phyloP scores from a whole-genome alignment of 2,888 invertebrate species.

The Sylvicola cinctus region DNA sequence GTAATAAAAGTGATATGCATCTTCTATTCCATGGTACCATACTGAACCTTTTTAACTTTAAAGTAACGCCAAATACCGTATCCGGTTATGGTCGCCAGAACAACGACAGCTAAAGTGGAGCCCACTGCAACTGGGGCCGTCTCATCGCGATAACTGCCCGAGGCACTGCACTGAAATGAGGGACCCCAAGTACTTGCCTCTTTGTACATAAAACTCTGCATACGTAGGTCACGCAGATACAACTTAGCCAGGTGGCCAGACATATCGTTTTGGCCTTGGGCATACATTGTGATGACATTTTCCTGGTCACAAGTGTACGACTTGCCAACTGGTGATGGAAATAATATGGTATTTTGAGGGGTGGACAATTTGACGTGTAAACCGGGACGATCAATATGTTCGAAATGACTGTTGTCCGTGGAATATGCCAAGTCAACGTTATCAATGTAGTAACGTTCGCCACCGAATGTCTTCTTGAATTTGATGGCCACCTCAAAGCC shows the following conservation, averaged over 20 bases:
- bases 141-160: constrained; percentile 44
- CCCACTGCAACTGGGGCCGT: constrained; percentile 70
- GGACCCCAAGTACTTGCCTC: constrained; percentile 38
- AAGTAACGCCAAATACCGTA: constrained; percentile 60
- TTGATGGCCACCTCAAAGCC: constrained; percentile 52
- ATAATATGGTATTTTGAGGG: constrained; percentile 39
- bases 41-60: constrained; percentile 77
- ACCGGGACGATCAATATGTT: constrained; percentile 36
- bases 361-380: constrained; percentile 30
- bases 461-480: constrained; percentile 75
- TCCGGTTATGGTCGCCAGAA: constrained; percentile 59
- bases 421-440: constrained; percentile 57
- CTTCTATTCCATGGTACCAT: constrained; percentile 71
- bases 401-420: constrained; percentile 35
- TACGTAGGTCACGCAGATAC: constrained; percentile 44
- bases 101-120: constrained; percentile 62
- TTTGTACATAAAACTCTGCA: constrained; percentile 80
- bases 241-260: constrained; percentile 37
- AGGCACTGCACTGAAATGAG: constrained; percentile 26
- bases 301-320: constrained; percentile 59
- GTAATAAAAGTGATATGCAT: too few species aligned
- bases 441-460: constrained; percentile 74
- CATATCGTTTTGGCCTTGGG: constrained; percentile 25
- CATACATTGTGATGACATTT: constrained; percentile 39
- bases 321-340: constrained; percentile 72